Percentiles rank a stretch among this genome's conserved stretches.
phyloP scores from a whole-genome alignment of 2,113 vertebrate species.

The Catharus fuscescens region DNA sequence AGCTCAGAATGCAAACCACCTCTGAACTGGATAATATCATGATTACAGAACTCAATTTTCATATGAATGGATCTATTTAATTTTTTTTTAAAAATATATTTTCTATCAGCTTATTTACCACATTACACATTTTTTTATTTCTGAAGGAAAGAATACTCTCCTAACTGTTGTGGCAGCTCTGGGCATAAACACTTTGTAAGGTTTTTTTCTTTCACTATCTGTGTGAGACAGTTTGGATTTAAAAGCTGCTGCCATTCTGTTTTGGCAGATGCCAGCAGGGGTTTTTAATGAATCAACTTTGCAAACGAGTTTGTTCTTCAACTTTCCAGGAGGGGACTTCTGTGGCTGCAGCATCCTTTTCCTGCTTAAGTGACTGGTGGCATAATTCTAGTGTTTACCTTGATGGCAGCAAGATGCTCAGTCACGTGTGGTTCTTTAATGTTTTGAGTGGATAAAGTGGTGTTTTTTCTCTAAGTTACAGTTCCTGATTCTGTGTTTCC shows the following conservation, averaged over 20 bases:
- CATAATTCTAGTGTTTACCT: background rate
- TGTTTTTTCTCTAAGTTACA: background rate
- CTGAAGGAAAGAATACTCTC: background rate
- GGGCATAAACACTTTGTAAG: rapidly evolving
- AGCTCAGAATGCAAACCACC: background rate
- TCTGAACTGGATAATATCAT: background rate
- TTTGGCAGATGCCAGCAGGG: background rate
- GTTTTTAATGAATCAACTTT: background rate
- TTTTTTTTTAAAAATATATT: background rate
- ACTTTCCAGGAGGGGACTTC: background rate
- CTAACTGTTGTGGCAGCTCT: background rate
- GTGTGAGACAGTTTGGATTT: background rate
- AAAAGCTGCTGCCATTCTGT: background rate
- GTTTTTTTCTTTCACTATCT: background rate
- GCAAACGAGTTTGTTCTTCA: background rate
- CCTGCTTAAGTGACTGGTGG: background rate
- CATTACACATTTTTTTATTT: background rate
- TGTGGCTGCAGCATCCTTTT: background rate
- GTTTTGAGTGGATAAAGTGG: background rate
- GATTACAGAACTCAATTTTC: background rate
- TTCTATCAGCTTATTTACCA: background rate
- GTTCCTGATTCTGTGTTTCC: background rate
- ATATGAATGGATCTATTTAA: background rate
- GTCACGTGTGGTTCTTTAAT: background rate
- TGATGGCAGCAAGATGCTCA: background rate